Percentiles rank a stretch among this genome's conserved stretches.
These are phyloP conservation scores for Notolabrus celidotus DNA, from an alignment of 2,797 vertebrate genomes.

Conservation along the genomic window DNA sequence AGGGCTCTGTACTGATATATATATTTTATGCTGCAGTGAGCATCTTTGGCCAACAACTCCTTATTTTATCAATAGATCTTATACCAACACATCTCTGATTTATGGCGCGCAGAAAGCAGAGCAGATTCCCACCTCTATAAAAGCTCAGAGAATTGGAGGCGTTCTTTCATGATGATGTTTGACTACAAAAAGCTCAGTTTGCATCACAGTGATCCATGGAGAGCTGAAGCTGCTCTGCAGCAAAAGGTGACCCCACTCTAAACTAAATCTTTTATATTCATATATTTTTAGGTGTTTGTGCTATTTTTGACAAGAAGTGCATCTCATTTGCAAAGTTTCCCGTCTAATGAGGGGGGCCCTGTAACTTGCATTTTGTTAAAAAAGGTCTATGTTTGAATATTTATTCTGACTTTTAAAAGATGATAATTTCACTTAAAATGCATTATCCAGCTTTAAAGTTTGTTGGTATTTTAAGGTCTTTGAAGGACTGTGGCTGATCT, in stretches of 20 bases:
- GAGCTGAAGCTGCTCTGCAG: constrained; percentile 6
- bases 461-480: constrained; percentile 14
- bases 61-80: neutral
- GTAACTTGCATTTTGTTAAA: constrained; percentile 6
- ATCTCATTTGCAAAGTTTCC: constrained; percentile 23
- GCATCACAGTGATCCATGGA: constrained; percentile 4
- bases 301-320: constrained; percentile 14
- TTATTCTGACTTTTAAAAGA: constrained; percentile 16
- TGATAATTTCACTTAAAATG: neutral
- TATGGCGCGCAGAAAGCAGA: constrained; percentile 18
- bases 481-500: constrained; percentile 18
- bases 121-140: constrained; percentile 42
- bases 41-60: neutral
- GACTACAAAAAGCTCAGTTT: constrained; percentile 35
- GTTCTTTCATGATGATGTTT: constrained; percentile 31
- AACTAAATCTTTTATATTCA: constrained; percentile 12
- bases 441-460: constrained; percentile 12
- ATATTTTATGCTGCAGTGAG: neutral
- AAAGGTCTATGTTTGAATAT: constrained; percentile 33
- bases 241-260: constrained; percentile 1
- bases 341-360: neutral
- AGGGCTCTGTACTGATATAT: neutral
- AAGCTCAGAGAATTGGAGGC: constrained; percentile 27
- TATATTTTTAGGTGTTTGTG: constrained; percentile 18
- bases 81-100: constrained; percentile 1